Base-by-base conservation (phyloP, 1,140 invertebrate genomes). In the Drosophila albomicans region DNA sequence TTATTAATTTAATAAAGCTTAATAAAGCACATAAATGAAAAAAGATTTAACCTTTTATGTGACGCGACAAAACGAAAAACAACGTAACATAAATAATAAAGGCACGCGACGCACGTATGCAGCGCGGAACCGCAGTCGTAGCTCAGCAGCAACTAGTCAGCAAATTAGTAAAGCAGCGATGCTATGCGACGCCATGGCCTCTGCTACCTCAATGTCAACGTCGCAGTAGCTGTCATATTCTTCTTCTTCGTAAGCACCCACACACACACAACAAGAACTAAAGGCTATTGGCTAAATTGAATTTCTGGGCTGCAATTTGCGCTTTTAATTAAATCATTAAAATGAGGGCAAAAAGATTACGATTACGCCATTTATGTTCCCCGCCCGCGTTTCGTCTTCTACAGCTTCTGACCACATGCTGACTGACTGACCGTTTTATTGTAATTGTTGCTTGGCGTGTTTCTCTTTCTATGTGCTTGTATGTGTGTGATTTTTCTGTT, bases 291-390 rank as follows among this genome's bases (percentile, higher is more conserved):
- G 61, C 65, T 81, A 88, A 87, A 87, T 88, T 88, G 81, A 88
- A 89, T 88, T 88, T 88, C 74, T 58, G 80, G 56, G 38, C 62
- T 88, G 74, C 85, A 88, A 88, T 81, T 88, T 84, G 75, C 74
- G 81, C 80, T 78, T 78, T 88, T 84, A 88, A 88, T 88, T 88
- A 80, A 88, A 88, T 84, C 81, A 88, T 88, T 89, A 78, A 84
- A 79, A 69, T 69, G 78, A 68, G 84, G 84, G 77, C 85, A 84
- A 77, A 88, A 87, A 88, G 85, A 88, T 88, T 88, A 88, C 85
- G 85, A 89, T 89, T 88, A 88, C 84, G 84, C 85, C 84, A 88
- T 81, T 78, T 79, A 86, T 43, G 78, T 41, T 51, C 5, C 68
- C 43, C 41, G 35, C 11, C 16, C 20, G 56, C 10, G 35, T 10